phyloP scores from a whole-genome alignment of 1,140 invertebrate species.

The Ostrea denselamellosa region DNA sequence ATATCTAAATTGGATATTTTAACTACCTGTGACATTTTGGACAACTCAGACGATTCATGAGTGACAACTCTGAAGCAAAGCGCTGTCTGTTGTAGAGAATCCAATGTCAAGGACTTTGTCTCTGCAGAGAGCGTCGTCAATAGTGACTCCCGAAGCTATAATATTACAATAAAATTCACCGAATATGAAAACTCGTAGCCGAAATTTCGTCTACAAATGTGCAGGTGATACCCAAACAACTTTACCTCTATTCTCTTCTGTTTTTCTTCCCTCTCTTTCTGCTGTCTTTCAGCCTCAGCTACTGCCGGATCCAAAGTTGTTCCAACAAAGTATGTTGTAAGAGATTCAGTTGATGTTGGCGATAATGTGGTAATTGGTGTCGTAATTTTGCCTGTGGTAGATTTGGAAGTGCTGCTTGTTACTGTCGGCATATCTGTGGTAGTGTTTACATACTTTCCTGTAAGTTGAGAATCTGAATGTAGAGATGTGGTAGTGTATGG shows the following conservation, averaged over 20 bases:
- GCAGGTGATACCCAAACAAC: not conserved
- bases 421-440: constrained; percentile 41
- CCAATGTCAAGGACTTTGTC: constrained; percentile 60
- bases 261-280: constrained; percentile 47
- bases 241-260: constrained; percentile 47
- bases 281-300: constrained; percentile 23
- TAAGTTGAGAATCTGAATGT: not conserved
- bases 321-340: not conserved
- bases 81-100: constrained; percentile 69
- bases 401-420: not conserved
- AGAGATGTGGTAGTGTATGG: not conserved
- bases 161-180: not conserved
- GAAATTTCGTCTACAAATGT: too few relatives aligned
- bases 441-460: not conserved
- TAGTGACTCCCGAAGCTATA: constrained; percentile 62
- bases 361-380: not conserved
- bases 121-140: constrained; percentile 59
- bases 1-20: not conserved
- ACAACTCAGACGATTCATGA: constrained; percentile 62
- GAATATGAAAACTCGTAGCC: not conserved
- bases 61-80: constrained; percentile 68
- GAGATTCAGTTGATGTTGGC: constrained; percentile 15
- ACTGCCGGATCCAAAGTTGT: constrained; percentile 52
- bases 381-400: constrained; percentile 4
- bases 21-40: constrained; percentile 65